Base-by-base conservation (phyloP, 2,888 invertebrate species). In the Catocala fraxini region DNA sequence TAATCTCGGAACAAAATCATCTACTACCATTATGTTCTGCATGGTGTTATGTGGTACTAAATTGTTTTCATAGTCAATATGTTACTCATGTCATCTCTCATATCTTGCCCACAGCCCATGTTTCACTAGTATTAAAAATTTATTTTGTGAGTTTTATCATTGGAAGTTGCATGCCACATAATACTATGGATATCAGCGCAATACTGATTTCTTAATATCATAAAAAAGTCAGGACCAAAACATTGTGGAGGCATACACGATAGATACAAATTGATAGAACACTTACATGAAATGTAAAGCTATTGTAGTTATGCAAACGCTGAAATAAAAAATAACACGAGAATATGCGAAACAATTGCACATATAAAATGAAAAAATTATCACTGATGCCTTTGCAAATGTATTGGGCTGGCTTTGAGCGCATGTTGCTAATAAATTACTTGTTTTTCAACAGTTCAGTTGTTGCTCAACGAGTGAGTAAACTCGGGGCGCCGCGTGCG, bases 361-460 rank as follows among this genome's bases (percentile, higher is more conserved):
- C 46, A 42, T n/a, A 45, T 41, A 52, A 52, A 42, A 25, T 39
- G 48, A 43, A 35, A 51, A 41, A 45, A 43, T 12, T 3, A 35
- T 51, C 60, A 69, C 62, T 42, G 56, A 74, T 91, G 91, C 90
- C 89, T 91, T 88, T 83, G 78, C 89, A 86, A 88, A 79, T 79
- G 79, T 79, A 80, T 90, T 91, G 91, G 89, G 89, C 85, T 86
- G 91, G 86, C 90, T 94, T 94, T 88, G 81, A 86, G 87, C 91
- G 92, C 93, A 94, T 93, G 93, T 93, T 90, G 93, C 93, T 94
- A 94, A 94, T 94, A 89, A 93, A 93, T 93, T 81, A 94, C 94
- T 94, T 94, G 92, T 94, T 93, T 94, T 94, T 94, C 94, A 89
- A 94, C 94, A 94, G 93, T 91, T 91, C 92, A 90, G 90, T 93